A percentile compares a stretch with the other conserved stretches of the same genome.
Conservation (phyloP, 2,797 vertebrate genomes). For the Luscinia luscinia region DNA sequence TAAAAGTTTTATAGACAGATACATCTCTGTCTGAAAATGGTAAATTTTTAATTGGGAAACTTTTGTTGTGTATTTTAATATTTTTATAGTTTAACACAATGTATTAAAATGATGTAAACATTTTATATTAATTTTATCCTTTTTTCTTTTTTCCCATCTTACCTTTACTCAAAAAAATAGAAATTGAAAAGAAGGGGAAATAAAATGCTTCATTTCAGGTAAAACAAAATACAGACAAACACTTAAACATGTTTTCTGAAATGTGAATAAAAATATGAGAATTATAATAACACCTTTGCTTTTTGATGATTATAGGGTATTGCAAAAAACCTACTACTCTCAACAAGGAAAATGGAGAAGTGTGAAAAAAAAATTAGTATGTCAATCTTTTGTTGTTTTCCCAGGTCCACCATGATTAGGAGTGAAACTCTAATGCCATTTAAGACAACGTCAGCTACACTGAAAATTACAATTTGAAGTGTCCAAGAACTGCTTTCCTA, state of each 20-base stretch:
- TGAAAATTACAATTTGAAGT: background rate
- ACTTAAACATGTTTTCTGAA: background rate
- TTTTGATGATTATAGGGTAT: background rate
- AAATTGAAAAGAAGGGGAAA: rapidly evolving
- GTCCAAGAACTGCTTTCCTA: background rate
- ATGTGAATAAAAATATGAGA: background rate
- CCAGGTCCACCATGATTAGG: background rate
- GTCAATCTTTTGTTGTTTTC: background rate
- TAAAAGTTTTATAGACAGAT: background rate
- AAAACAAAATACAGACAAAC: background rate
- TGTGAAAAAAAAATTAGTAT: rapidly evolving
- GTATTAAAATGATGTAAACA: background rate
- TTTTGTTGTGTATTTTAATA: background rate
- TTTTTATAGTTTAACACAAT: background rate
- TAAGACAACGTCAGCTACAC: background rate
- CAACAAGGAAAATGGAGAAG: background rate
- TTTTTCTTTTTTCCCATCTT: background rate
- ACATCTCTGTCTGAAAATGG: background rate
- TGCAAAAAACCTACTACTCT: background rate
- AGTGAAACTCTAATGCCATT: background rate
- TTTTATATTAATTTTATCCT: background rate
- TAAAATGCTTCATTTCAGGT: rapidly evolving
- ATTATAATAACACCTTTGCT: background rate
- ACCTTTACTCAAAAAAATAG: background rate
- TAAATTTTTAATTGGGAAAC: background rate